Evolutionary conservation across 2,888 invertebrate genomes (phyloP), one percentile per base, ranked within the genome.

Genomic region (Hypercompe scribonia): DNA sequence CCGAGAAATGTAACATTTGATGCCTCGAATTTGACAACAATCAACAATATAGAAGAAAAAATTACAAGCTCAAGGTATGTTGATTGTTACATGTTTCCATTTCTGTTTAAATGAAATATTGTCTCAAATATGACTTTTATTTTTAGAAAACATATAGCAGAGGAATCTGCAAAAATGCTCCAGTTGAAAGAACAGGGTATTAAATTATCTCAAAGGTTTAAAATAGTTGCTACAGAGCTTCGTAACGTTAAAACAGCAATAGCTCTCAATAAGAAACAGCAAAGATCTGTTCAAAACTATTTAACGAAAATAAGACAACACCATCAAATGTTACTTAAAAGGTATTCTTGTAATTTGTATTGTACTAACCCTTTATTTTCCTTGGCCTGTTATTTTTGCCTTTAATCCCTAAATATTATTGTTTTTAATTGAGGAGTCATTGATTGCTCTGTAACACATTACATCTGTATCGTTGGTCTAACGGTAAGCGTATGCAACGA

Each of bases 141-240:
- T 90, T 89, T 33, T 88, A 96, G 96, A 83, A 94, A 95, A 91
- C 91, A 89, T 76, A 96, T 96, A 70, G 94, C 95, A 10, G 92
- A 93, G 71, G 95, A 95, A 80, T 94, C 95, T 15, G 90, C 92
- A 13, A 92, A 92, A 87, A 92, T 96, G 86, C 87, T 96, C 61
- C 91, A 91, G 76, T 82, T 96, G 39, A 94, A 93, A 85, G 94
- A 94, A 65, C 94, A 96, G 79, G 92, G 90, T 5, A 91, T 84
- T 46, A 94, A 93, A 78, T 83, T 96, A 72, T 88, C 90, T 2
- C 93, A 94, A 78, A 94, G 92, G 78, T 93, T 92, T 82, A 95
- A 96, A 89, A 94, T 94, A 78, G 94, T 92, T 66, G 89, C 93
- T 0, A 93, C 92, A 36, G 95, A 96, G 81, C 86, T 95, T 13